A percentile compares a stretch with the other conserved stretches of the same genome.
Evolutionary conservation across 2,888 invertebrate genomes (phyloP).

Genomic region (Xestia sexstrigata): DNA sequence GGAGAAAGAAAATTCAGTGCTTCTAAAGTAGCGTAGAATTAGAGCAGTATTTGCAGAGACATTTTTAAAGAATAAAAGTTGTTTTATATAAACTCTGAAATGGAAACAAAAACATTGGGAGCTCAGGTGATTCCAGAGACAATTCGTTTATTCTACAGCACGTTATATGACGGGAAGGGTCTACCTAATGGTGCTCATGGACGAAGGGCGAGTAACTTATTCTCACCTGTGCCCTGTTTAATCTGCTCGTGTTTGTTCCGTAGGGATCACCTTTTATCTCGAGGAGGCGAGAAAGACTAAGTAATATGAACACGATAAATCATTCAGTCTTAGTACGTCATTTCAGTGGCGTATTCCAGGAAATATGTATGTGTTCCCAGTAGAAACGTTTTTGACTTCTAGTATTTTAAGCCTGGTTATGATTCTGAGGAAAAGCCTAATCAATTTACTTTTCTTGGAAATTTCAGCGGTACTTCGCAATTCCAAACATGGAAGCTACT

Average conservation of each 20-base stretch:
- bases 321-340: constrained; percentile 16
- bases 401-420: not conserved
- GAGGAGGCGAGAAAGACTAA: constrained; percentile 30
- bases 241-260: constrained; percentile 53
- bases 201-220: constrained; percentile 51
- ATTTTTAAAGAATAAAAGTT: not conserved
- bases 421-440: not conserved
- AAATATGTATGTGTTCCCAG: not conserved
- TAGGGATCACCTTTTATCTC: constrained; percentile 35
- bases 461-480: not conserved
- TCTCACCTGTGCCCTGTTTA: constrained; percentile 64
- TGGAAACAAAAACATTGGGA: constrained; percentile 17
- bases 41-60: constrained; percentile 2
- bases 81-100: not conserved
- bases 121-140: constrained; percentile 48
- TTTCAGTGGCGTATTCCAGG: not conserved
- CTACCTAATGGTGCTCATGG: constrained; percentile 54
- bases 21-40: constrained; percentile 20
- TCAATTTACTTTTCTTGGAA: not conserved
- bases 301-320: constrained; percentile 45
- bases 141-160: constrained; percentile 52
- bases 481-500: not conserved
- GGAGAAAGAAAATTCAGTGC: constrained; percentile 14
- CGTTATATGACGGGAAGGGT: constrained; percentile 55
- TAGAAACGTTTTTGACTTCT: not conserved